Base-by-base conservation (phyloP, 2,797 vertebrate species). In the Sebastes melanostomus region DNA sequence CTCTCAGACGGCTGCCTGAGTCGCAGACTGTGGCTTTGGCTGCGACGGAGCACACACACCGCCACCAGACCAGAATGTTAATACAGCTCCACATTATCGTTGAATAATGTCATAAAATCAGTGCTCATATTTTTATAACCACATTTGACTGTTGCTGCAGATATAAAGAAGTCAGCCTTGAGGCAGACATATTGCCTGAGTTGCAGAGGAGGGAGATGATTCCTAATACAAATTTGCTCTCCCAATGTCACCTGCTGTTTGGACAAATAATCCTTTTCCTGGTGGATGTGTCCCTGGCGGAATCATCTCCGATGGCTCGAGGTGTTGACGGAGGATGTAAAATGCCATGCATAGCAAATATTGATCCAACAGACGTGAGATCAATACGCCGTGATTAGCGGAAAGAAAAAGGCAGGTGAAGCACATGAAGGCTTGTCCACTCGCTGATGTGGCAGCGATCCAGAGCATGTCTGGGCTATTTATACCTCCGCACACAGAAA, bases 271-370 rank as follows among this genome's bases (percentile, higher is more conserved):
- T 84, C 84, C 6, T 62, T 67, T 83, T 78, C 77, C 88, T 82
- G 32, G 63, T 20, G 78, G 80, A 89, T 72, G 78, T n/a, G 73
- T 89, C 86, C 90, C 85, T 1, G 65, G 83, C 66, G 82, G 75
- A 84, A 82, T 81, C 68, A 7, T 61, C 75, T 83, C 76, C 2
- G 9, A 34, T 42, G 80, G 77, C 67, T 76, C 9, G 72, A 86
- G 62, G 59, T 87, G 88, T 91, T 91, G 89, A 87, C 66, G 36
- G 66, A 88, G 66, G 75, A 81, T 38, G 80, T 85, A 88, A 91
- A 92, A 92, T 89, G 83, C 69, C 70, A 77, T 60, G 89, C 82
- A 85, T 67, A 80, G 85, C 89, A 91, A 93, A 92, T 88, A 93
- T 93, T 88, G 90, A 93, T 92, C 66, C 13, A 18, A 69, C 62